Evolutionary conservation across 2,113 vertebrate genomes (phyloP), one percentile per base, ranked within the genome.

Genomic region (Cranoglanis bouderius): DNA sequence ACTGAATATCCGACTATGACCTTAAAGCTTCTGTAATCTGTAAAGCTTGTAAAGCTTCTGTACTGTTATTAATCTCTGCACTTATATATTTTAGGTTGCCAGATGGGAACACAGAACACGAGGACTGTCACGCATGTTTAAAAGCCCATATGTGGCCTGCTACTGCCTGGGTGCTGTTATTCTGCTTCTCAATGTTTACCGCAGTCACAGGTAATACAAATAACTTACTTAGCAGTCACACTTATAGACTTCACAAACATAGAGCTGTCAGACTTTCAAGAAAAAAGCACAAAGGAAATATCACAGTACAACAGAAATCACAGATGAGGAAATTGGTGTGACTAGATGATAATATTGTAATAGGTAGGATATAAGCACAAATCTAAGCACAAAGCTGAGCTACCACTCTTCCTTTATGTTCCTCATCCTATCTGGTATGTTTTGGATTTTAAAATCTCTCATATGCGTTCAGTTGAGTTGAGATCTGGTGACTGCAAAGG

Each of bases 31-130:
- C 43, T 57, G 2, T 59, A 19, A 38, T 8, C 53, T 59, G 8
- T 14, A 40, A 26, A 5, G 81, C n/a, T 12, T 59, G 8, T 14
- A 40, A 26, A 5, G 81, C n/a, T 12, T 6, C 43, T 16, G 12
- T 49, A 10, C 49, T 53, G 1, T 87, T 72, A 65, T 49, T 59
- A 38, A 46, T 53, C 16, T 88, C 24, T 29, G 72, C 77, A 85
- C 77, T 87, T 90, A 19, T 24, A 21, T 78, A 26, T 87, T 85
- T 43, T 92, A 99, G 98, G 97, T 98, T 29, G 98, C 96, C 1
- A 95, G 97, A 92, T 99, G 97, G 98, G 98, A 99, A 84, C 96
- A 99, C 92, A 95, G 89, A 46, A 98, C 97, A 0, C 95, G 90
- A 67, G 92, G 92, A 0, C 94, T 99, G 90, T 97, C 97, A 87